Evolutionary conservation across 2,888 invertebrate species (phyloP).

Genomic region (Clusia tigrina): DNA sequence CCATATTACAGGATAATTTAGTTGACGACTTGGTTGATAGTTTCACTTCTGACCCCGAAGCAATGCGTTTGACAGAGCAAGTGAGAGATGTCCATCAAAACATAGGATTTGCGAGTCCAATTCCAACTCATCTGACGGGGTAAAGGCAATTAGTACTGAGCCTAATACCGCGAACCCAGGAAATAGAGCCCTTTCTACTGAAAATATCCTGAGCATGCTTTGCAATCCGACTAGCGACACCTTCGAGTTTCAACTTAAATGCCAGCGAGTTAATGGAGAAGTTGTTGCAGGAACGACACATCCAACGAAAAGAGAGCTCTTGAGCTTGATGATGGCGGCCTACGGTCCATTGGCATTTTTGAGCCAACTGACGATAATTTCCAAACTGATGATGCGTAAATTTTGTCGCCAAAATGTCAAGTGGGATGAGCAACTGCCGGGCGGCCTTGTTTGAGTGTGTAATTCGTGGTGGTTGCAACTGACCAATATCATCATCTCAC

Average conservation of each 20-base stretch:
- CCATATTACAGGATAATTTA: constrained; percentile 26
- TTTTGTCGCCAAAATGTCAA: constrained; percentile 12
- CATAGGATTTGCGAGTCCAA: constrained; percentile 18
- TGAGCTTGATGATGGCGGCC: too few relatives aligned
- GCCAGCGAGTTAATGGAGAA: neutral
- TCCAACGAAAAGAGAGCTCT: too few relatives aligned
- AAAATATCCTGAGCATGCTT: constrained; percentile 34
- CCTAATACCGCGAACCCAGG: neutral
- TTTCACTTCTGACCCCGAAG: constrained; percentile 8
- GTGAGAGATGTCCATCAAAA: constrained; percentile 21
- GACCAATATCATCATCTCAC: constrained; percentile 12
- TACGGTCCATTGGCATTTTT: constrained; percentile 24
- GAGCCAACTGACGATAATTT: constrained; percentile 5
- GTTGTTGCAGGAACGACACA: too few relatives aligned
- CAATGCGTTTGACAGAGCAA: constrained; percentile 16
- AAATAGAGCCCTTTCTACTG: neutral
- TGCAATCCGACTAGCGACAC: constrained; percentile 33
- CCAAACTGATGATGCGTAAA: constrained; percentile 18
- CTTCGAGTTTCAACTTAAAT: constrained; percentile 25
- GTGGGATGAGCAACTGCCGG: constrained; percentile 28
- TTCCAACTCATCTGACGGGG: constrained; percentile 14
- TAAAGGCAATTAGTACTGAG: constrained; percentile 2
- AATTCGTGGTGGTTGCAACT: too few relatives aligned
- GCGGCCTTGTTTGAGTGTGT: too few relatives aligned
- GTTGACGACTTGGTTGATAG: constrained; percentile 34